Conservation (phyloP, 2,797 vertebrate genomes). For the Arctocebus calabarensis region DNA sequence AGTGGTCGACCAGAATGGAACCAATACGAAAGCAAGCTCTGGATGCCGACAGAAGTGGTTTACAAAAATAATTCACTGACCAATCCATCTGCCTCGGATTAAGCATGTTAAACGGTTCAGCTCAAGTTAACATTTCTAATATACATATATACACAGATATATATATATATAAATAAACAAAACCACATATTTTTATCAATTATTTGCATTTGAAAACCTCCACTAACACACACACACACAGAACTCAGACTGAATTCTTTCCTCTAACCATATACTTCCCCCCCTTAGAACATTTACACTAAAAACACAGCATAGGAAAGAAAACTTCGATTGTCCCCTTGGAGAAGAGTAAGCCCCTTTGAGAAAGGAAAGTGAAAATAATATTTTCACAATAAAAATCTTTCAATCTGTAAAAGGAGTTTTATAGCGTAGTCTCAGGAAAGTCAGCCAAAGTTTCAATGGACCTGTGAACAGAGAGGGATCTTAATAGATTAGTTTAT, state of each 20-base stretch:
- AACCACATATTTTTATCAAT: conserved; percentile 76
- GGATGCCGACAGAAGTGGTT: conserved; percentile 83
- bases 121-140: conserved; percentile 81
- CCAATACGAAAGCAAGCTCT: conserved; percentile 80
- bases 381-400: conserved; percentile 72
- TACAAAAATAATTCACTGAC: conserved; percentile 84
- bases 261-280: conserved; percentile 47
- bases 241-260: conserved; percentile 59
- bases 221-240: not conserved
- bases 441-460: conserved; percentile 10
- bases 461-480: not conserved
- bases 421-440: conserved; percentile 42
- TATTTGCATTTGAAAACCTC: conserved; percentile 77
- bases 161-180: conserved; percentile 77
- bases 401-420: not conserved
- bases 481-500: not conserved
- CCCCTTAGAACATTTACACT: not conserved
- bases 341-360: conserved; percentile 63
- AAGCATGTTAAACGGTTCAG: conserved; percentile 69
- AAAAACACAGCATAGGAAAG: conserved; percentile 10
- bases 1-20: conserved; percentile 78
- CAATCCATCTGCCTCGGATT: conserved; percentile 85
- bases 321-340: conserved; percentile 33
- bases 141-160: conserved; percentile 56
- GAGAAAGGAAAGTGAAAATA: conserved; percentile 69